Evolutionary conservation across 2,888 invertebrate genomes (phyloP).

Genomic region (Nomada ruficornis): DNA sequence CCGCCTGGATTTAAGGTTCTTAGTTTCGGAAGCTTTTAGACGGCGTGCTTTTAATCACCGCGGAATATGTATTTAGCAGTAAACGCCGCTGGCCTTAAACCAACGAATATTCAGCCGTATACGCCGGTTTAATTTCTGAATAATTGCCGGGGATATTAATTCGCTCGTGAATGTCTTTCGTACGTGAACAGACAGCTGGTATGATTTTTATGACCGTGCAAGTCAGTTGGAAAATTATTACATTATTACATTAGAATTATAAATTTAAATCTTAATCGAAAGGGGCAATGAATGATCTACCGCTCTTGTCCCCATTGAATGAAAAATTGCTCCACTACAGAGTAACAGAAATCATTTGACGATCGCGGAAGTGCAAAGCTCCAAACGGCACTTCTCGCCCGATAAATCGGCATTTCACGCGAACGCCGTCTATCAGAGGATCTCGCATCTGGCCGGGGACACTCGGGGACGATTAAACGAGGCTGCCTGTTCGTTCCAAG

Average conservation of each 20-base stretch:
- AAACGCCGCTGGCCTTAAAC: not conserved
- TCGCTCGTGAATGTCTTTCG: not conserved
- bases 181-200: not conserved
- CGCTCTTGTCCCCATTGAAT: no score
- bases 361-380: no score
- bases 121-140: conserved; percentile 2
- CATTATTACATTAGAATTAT: no score
- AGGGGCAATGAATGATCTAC: no score
- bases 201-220: not conserved
- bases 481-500: conserved; percentile 8
- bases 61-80: conserved; percentile 21
- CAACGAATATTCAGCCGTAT: no score
- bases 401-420: conserved; percentile 7
- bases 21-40: conserved; percentile 23
- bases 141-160: not conserved
- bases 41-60: conserved; percentile 18
- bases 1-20: conserved; percentile 19
- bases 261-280: no score
- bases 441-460: conserved; percentile 3
- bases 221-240: no score
- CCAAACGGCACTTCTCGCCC: not conserved
- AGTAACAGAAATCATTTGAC: not conserved
- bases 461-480: conserved; percentile 35
- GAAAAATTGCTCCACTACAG: not conserved
- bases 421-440: conserved; percentile 18